Evolutionary conservation across 37 sponge, comb jelly and placozoan genomes (phyloP).

Genomic region (Hexactinellida sp.): DNA sequence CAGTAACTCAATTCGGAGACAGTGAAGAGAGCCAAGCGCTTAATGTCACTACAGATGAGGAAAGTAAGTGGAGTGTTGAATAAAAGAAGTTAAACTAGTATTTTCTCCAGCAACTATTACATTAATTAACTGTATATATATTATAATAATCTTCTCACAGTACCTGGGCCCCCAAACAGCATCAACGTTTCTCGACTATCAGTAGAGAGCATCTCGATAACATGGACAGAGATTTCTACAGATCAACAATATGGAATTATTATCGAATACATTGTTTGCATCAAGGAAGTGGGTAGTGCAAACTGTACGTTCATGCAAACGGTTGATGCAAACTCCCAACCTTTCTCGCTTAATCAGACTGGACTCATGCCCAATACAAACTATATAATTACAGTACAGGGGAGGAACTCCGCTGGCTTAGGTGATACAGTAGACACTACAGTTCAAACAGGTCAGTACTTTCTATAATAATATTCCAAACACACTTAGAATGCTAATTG

Average conservation of each 20-base stretch:
- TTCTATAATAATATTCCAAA: no score
- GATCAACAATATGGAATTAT: neutral
- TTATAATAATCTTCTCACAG: neutral
- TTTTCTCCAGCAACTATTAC: neutral
- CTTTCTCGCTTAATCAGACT: neutral
- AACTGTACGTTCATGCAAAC: neutral
- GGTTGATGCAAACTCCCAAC: neutral
- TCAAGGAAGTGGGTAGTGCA: neutral
- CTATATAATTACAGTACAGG: neutral
- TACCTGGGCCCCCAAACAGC: neutral
- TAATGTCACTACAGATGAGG: neutral
- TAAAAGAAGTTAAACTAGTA: no score
- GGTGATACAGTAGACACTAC: neutral
- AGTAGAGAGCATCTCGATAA: neutral
- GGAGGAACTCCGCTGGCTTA: neutral
- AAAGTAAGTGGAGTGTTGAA: no score
- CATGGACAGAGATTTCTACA: neutral
- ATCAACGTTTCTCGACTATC: neutral
- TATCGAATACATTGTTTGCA: neutral
- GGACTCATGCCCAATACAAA: neutral
- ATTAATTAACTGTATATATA: neutral
- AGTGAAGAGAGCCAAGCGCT: neutral
- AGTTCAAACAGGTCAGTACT: neutral
- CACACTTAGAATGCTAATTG: no score
- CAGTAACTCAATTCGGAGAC: neutral